These are phyloP conservation scores for Andrena praecox DNA, from an alignment of 2,888 invertebrate species.

Conservation along the genomic window DNA sequence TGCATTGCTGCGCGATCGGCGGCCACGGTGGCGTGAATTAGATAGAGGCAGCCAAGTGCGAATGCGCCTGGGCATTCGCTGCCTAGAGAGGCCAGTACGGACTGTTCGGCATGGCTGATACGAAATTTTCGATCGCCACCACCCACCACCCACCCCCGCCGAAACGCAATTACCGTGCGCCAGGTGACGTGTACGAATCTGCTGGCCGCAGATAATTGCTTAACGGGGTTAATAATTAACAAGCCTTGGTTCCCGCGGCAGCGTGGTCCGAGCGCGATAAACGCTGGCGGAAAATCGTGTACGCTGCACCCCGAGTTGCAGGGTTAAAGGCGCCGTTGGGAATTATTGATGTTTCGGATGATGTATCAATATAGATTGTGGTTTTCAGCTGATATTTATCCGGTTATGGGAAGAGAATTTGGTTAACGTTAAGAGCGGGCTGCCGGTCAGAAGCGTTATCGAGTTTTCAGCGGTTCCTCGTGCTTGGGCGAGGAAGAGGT, in stretches of 20 bases:
- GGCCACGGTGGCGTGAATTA: conserved; percentile 32
- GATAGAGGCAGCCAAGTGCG: conserved; percentile 14
- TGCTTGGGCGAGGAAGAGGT: too few species aligned
- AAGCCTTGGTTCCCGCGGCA: conserved; percentile 4
- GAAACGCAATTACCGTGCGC: conserved; percentile 5
- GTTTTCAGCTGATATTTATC: too few species aligned
- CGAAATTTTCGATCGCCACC: neutral
- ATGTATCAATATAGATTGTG: too few species aligned
- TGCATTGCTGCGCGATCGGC: neutral
- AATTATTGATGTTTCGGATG: neutral
- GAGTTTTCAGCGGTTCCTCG: too few species aligned
- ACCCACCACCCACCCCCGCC: neutral
- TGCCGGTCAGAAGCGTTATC: too few species aligned
- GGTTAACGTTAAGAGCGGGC: too few species aligned
- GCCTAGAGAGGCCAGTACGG: conserved; percentile 11
- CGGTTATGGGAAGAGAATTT: too few species aligned
- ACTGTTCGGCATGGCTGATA: neutral
- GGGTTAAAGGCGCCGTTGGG: neutral
- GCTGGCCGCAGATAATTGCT: conserved; percentile 29
- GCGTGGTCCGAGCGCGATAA: neutral
- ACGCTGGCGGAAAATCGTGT: conserved; percentile 4
- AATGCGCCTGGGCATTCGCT: conserved; percentile 8
- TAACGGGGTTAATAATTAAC: conserved; percentile 32
- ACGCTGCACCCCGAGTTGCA: neutral
- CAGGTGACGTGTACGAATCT: conserved; percentile 14